These are phyloP conservation scores for Cyrtodaria siliqua DNA, from an alignment of 2,888 invertebrate genomes.

Conservation along the genomic window DNA sequence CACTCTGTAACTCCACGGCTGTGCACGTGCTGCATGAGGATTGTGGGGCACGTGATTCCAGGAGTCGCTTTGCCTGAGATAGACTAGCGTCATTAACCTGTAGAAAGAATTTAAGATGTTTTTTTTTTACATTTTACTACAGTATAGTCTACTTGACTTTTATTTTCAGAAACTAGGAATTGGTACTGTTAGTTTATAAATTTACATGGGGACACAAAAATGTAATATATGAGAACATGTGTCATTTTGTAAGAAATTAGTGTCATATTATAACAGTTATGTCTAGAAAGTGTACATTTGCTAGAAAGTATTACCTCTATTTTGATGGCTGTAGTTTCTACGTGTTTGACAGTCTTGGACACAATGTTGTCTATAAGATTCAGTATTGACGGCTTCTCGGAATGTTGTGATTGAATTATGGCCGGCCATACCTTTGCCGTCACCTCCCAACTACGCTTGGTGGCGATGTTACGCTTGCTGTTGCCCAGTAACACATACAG, in stretches of 20 bases:
- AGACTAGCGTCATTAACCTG: constrained; percentile 60
- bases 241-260: too few species aligned
- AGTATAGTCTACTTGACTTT: too few species aligned
- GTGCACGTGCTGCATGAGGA: constrained; percentile 20
- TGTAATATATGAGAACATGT: too few species aligned
- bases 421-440: constrained; percentile 92
- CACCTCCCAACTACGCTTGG: constrained; percentile 92
- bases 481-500: constrained; percentile 92
- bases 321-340: constrained; percentile 81
- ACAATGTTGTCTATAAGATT: constrained; percentile 85
- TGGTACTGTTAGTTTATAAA: too few species aligned
- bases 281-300: too few species aligned
- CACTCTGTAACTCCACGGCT: constrained; percentile 38
- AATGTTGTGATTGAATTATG: constrained; percentile 91
- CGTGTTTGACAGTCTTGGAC: constrained; percentile 84
- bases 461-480: constrained; percentile 88
- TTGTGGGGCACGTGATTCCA: constrained; percentile 53
- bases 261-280: too few species aligned
- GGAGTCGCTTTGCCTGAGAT: constrained; percentile 50
- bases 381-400: constrained; percentile 91
- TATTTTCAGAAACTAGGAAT: background rate
- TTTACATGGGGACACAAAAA: too few species aligned
- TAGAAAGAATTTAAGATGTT: background rate
- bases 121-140: too few species aligned
- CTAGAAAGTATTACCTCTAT: constrained; percentile 80